Conservation (phyloP, 2,113 vertebrate species). For the Macroglossus sobrinus region DNA sequence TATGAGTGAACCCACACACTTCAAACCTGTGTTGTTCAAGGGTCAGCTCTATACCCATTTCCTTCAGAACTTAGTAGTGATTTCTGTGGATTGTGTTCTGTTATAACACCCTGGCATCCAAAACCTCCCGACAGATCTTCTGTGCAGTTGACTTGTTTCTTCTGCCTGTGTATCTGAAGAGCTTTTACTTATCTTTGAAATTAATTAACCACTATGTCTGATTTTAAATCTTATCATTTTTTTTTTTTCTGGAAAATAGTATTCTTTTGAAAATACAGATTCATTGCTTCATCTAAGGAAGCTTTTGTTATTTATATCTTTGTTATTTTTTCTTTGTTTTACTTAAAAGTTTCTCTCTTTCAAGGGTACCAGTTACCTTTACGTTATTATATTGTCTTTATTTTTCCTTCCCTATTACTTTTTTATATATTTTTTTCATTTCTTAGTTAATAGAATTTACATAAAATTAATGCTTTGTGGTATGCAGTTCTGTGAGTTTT, state of each 20-base stretch:
- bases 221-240: neutral
- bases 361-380: neutral
- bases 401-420: neutral
- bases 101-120: neutral
- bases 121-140: neutral
- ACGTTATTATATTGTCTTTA: neutral
- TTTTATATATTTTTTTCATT: neutral
- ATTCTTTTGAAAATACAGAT: neutral
- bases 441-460: neutral
- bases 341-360: neutral
- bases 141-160: neutral
- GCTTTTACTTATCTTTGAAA: neutral
- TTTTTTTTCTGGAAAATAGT: neutral
- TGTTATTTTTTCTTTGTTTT: neutral
- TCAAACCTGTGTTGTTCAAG: neutral
- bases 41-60: neutral
- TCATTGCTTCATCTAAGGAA: neutral
- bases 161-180: neutral
- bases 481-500: neutral
- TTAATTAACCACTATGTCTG: neutral
- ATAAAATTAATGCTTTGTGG: neutral
- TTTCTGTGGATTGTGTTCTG: neutral
- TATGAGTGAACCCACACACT: neutral
- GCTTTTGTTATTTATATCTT: neutral
- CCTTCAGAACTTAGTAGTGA: neutral